These are phyloP conservation scores for Nezara viridula DNA, from an alignment of 2,888 invertebrate genomes.

Conservation along the genomic window DNA sequence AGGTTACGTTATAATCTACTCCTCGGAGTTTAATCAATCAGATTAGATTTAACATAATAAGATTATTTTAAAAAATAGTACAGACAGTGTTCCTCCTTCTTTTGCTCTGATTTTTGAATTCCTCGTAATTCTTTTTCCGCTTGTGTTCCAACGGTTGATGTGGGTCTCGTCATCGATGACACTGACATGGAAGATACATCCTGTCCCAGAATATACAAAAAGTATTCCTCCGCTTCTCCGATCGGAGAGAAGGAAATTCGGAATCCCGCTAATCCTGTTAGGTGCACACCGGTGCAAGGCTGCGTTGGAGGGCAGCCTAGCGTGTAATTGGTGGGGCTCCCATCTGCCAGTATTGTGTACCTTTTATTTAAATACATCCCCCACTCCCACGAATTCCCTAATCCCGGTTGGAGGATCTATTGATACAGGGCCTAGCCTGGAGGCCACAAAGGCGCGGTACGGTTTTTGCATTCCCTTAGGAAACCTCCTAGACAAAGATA, in stretches of 20 bases:
- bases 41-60: no score
- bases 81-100: no score
- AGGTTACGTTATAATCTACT: no score
- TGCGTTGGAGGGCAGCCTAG: neutral
- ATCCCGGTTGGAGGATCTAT: conserved; percentile 54
- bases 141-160: neutral
- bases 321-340: conserved; percentile 47
- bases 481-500: conserved; percentile 17
- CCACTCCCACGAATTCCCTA: conserved; percentile 52
- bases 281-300: neutral
- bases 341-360: conserved; percentile 57
- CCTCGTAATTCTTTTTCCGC: neutral
- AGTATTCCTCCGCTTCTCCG: conserved; percentile 18
- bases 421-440: conserved; percentile 1
- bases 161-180: neutral
- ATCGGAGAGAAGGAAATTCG: conserved; percentile 41
- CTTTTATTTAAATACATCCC: conserved; percentile 57
- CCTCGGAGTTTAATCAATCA: no score
- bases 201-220: neutral
- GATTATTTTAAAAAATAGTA: no score
- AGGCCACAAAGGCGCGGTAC: conserved; percentile 8
- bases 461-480: conserved; percentile 32
- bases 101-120: no score
- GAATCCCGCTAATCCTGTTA: conserved; percentile 55
- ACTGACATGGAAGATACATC: conserved; percentile 14